A percentile compares a stretch with the other conserved stretches of the same genome.
phyloP scores from a whole-genome alignment of 2,888 invertebrate species.

The Thecocarcelia acutangulata region DNA sequence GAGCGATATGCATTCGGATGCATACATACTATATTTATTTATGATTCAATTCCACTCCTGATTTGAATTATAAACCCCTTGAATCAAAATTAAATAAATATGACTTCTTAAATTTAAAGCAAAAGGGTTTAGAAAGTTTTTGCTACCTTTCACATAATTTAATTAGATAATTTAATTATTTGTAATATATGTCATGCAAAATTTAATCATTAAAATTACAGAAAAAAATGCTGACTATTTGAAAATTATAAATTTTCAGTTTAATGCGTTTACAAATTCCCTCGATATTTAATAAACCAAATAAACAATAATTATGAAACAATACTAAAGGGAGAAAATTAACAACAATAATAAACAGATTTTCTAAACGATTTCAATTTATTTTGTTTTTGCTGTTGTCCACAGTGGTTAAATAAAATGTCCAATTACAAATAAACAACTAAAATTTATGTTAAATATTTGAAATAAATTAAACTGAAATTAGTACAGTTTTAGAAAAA shows the following conservation, averaged over 20 bases:
- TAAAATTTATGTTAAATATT: constrained; percentile 3
- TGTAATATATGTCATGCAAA: neutral
- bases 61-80: too few relatives aligned
- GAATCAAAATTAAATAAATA: too few relatives aligned
- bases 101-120: too few relatives aligned
- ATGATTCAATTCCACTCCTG: too few relatives aligned
- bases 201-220: constrained; percentile 5
- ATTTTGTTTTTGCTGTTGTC: neutral
- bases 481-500: neutral
- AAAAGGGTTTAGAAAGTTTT: too few relatives aligned
- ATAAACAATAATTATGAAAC: constrained; percentile 43
- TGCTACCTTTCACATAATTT: neutral
- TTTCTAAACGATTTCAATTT: constrained; percentile 21
- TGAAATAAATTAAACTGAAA: constrained; percentile 26
- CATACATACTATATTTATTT: too few relatives aligned
- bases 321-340: constrained; percentile 1
- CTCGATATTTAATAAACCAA: constrained; percentile 17
- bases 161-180: constrained; percentile 18
- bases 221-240: neutral
- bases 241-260: constrained; percentile 12
- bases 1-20: too few relatives aligned
- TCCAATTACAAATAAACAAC: constrained; percentile 7
- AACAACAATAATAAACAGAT: constrained; percentile 1
- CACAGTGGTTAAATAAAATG: constrained; percentile 15
- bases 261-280: constrained; percentile 23